Conservation (phyloP, 2,888 invertebrate genomes). For the Hydroisotoma schaefferi region DNA sequence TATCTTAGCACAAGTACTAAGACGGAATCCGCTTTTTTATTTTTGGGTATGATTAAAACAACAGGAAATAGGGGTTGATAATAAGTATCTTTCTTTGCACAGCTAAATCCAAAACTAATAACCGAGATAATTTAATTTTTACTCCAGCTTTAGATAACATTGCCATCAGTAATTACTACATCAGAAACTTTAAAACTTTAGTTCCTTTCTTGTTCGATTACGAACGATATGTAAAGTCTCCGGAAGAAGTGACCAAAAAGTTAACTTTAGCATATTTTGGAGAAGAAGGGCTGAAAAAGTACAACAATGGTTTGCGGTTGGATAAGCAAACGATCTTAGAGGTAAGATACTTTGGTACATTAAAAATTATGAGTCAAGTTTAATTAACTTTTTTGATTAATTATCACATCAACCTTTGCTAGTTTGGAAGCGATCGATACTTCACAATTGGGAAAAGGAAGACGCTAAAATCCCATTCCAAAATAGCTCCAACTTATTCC, state of each 20-base stretch:
- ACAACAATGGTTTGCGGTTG: not conserved
- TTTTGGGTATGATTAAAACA: too few relatives aligned
- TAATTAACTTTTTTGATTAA: too few relatives aligned
- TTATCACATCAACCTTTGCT: too few relatives aligned
- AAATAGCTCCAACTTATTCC: slow-evolving; percentile 31
- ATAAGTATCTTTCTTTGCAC: too few relatives aligned
- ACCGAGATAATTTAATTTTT: too few relatives aligned
- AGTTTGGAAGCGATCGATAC: slow-evolving; percentile 27
- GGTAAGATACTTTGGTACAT: too few relatives aligned
- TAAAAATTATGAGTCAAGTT: too few relatives aligned
- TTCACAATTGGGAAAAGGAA: slow-evolving; percentile 25
- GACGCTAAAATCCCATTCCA: slow-evolving; percentile 16
- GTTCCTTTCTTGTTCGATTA: not conserved
- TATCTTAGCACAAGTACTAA: not conserved
- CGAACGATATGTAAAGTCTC: not conserved
- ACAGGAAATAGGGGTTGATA: too few relatives aligned
- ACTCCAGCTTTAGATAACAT: not conserved
- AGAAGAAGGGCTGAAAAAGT: not conserved
- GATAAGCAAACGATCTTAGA: not conserved
- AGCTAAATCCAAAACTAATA: too few relatives aligned
- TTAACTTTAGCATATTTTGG: not conserved
- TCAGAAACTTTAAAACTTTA: not conserved
- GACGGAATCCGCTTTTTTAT: not conserved
- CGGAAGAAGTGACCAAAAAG: not conserved
- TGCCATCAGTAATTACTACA: not conserved